Base-by-base conservation (phyloP, 2,113 vertebrate genomes). In the Etheostoma spectabile region DNA sequence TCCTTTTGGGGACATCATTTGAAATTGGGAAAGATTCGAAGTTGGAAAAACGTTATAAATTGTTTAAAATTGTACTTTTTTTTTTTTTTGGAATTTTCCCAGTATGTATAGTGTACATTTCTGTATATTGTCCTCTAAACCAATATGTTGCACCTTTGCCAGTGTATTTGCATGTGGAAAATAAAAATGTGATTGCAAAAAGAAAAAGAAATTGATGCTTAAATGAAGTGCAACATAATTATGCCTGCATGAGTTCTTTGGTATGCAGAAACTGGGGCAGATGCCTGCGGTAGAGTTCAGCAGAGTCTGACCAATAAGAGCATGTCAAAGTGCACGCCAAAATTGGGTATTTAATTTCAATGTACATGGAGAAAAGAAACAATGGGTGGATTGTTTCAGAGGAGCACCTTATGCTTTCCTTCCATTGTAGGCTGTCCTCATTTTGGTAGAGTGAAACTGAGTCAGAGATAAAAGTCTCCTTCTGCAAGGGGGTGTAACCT, bases 321-420 rank as follows among this genome's bases (percentile, higher is more conserved):
- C 38, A 42, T 42, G 38, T 42, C 38, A 42, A 42, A 42, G 72
- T 61, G 66, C 77, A 72, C 22, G 15, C 45, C 35, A 2, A 56
- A 87, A 85, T 66, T 3, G 63, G 70, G 84, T 79, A 81, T 91
- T 93, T 79, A 46, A 83, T 93, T 91, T 91, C 88, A 63, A 24
- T 68, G 60, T 56, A 81, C 77, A 79, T 68, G 55, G 48, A 61
- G 62, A 30, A 52, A 14, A 56, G 38, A 63, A 76, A 95, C 94
- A 96, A 95, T 87, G 86, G 18, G 19, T 10, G 69, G 33, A 68
- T 95, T 95, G 93, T 95, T 90, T 77, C 30, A 15, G 48, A 56
- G 45, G 21, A 82, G 73, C 69, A 64, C 79, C 86, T 82, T 63
- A 38, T 84, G 83, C 74, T 64, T 27, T 59, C 65, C 82, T 62